Evolutionary conservation across 1,140 invertebrate genomes (phyloP).

Genomic region (Thalassaphorura encarpata): DNA sequence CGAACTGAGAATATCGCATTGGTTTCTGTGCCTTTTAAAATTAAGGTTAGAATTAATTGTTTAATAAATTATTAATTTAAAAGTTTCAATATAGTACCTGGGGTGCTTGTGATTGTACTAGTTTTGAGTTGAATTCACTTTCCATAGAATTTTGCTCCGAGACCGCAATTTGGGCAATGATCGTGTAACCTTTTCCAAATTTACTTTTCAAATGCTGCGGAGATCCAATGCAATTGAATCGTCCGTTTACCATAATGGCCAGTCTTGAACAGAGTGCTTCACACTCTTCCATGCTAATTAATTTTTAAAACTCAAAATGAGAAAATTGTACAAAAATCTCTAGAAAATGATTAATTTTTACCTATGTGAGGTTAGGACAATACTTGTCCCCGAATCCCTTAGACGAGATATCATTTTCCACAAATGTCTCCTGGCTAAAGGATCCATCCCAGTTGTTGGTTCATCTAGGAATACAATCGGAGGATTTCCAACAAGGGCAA

Average conservation of each 20-base stretch:
- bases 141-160: slow-evolving; percentile 21
- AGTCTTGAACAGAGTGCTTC: slow-evolving; percentile 40
- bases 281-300: slow-evolving; percentile 41
- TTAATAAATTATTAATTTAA: background rate
- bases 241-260: slow-evolving; percentile 42
- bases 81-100: too few relatives aligned
- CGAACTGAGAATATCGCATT: slow-evolving; percentile 16
- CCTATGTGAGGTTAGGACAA: slow-evolving; percentile 15
- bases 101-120: too few relatives aligned
- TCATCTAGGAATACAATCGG: slow-evolving; percentile 81
- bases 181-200: slow-evolving; percentile 49
- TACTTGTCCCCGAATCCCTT: slow-evolving; percentile 9
- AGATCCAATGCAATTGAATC: slow-evolving; percentile 38
- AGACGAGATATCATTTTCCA: slow-evolving; percentile 37
- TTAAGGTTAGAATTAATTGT: background rate
- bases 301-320: slow-evolving; percentile 47
- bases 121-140: slow-evolving; percentile 15
- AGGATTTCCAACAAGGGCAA: slow-evolving; percentile 83
- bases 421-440: slow-evolving; percentile 38
- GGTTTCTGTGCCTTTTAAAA: slow-evolving; percentile 12
- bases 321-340: background rate
- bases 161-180: slow-evolving; percentile 37
- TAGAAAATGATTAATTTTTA: background rate
- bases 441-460: slow-evolving; percentile 50
- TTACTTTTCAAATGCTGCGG: slow-evolving; percentile 41